Conservation (phyloP, 2,113 vertebrate genomes). For the Ammospiza nelsoni region DNA sequence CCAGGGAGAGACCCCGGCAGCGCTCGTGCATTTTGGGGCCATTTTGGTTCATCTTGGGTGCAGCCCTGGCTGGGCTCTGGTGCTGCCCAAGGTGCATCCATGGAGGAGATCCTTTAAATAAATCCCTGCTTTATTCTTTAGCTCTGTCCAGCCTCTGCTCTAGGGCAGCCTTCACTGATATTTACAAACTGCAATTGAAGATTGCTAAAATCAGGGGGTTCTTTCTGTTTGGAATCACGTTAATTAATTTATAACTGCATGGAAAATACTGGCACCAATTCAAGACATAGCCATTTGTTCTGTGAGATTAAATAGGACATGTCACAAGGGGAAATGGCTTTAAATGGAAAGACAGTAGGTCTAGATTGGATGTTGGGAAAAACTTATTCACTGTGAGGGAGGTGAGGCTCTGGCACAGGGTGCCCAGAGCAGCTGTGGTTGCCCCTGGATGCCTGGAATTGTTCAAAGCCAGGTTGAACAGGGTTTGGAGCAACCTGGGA, state of each 20-base stretch:
- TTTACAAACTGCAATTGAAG: too few relatives aligned
- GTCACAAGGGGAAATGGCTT: neutral
- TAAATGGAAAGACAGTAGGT: neutral
- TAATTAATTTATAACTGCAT: neutral
- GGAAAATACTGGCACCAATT: neutral
- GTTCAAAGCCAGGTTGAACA: rapidly evolving
- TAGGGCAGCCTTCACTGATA: neutral
- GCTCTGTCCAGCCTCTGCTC: neutral
- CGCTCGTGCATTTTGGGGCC: too few relatives aligned
- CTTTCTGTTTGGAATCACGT: rapidly evolving
- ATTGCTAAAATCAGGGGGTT: too few relatives aligned
- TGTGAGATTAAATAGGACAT: neutral
- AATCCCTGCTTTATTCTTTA: neutral
- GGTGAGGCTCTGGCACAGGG: rapidly evolving
- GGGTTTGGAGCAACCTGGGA: neutral
- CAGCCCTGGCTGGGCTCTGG: too few relatives aligned
- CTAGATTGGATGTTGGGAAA: neutral
- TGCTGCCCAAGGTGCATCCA: too few relatives aligned
- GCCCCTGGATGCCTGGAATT: neutral
- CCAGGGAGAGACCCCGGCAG: too few relatives aligned
- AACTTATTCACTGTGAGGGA: neutral
- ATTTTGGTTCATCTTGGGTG: too few relatives aligned
- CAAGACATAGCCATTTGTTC: rapidly evolving
- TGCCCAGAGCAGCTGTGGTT: neutral
- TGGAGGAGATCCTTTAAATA: too few relatives aligned